Evolutionary conservation across 2,113 vertebrate genomes (phyloP), one percentile per base, ranked within the genome.

Genomic region (Xiphias gladius): DNA sequence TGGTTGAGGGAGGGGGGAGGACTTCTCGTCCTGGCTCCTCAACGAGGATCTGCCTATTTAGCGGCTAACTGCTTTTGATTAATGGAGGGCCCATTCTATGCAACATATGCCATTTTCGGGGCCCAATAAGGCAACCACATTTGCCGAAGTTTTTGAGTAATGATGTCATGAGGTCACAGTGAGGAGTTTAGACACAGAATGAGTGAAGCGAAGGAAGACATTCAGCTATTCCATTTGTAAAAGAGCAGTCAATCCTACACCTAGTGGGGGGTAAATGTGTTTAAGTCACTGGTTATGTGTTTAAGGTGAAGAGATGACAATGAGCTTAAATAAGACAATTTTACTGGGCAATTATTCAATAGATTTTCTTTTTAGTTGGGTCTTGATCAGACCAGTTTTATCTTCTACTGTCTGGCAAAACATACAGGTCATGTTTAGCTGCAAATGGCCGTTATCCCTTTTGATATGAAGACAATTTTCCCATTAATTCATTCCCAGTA

Each of bases 21-120:
- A 4, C 5, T 24, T 43, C 72, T 81, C 32, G 48, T 84, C 91
- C 91, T 90, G 90, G 24, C 91, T 93, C 75, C 93, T 91, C 91
- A 90, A 94, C 61, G 58, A 92, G 91, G 95, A 95, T 90, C 94
- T 89, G 95, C 91, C 95, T 94, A 94, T 95, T 96, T 96, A 95
- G 94, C 80, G 88, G 89, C 95, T 96, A 96, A 93, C 89, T 95
- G 90, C 92, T 88, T 83, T 93, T 97, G 96, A 97, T 97, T 96
- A 95, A 97, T 97, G 95, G 93, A 86, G 64, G 73, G 84, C 83
- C 91, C 86, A 89, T 95, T 95, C 93, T 88, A 79, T 65, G 76
- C 88, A 95, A 94, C 95, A 93, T 94, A 96, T 95, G 96, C 90
- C 95, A 87, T 94, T 93, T 89, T 92, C 68, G 76, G 82, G 73